Conservation (phyloP, 2,113 vertebrate genomes). For the Cynocephalus volans region DNA sequence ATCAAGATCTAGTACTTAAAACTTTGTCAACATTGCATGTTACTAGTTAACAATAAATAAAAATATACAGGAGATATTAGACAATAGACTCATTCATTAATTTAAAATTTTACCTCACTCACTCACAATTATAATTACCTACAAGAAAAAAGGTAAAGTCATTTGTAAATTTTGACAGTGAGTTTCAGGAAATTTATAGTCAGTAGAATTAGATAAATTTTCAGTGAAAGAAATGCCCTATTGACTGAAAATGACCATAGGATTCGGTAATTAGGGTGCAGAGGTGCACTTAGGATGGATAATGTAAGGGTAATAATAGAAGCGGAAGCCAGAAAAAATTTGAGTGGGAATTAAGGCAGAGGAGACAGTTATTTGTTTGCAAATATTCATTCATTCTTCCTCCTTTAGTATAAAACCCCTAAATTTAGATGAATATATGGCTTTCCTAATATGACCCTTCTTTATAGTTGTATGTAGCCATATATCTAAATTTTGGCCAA, state of each 20-base stretch:
- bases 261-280: background rate
- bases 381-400: background rate
- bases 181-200: background rate
- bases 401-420: background rate
- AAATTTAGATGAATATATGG: too few relatives aligned
- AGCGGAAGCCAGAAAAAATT: background rate
- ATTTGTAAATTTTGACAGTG: background rate
- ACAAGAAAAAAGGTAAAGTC: background rate
- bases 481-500: background rate
- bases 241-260: background rate
- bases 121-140: background rate
- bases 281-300: background rate
- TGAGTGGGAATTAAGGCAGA: background rate
- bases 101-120: background rate
- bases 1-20: background rate
- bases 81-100: background rate
- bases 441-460: background rate
- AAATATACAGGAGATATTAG: background rate
- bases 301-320: background rate
- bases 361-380: background rate
- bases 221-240: background rate
- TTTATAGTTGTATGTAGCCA: background rate
- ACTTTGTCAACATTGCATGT: background rate
- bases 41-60: background rate
- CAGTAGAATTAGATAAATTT: background rate